phyloP scores from a whole-genome alignment of 2,888 invertebrate genomes.

The Hirtodrosophila alboralis region DNA sequence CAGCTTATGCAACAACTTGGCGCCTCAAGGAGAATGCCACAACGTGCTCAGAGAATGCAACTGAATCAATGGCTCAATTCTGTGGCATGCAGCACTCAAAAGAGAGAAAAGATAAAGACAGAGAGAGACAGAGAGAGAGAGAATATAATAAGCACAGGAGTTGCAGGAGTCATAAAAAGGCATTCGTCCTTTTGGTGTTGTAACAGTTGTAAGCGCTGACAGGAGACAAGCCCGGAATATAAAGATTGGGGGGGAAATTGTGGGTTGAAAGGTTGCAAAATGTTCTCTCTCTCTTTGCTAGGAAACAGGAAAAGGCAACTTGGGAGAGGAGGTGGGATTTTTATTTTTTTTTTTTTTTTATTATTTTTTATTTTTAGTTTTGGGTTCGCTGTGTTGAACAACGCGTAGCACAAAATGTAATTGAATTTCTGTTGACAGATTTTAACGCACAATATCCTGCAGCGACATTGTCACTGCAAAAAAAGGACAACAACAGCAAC shows the following conservation, averaged over 20 bases:
- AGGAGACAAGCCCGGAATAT: conserved; percentile 42
- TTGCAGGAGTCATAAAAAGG: conserved; percentile 59
- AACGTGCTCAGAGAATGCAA: conserved; percentile 38
- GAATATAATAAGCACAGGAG: conserved; percentile 14
- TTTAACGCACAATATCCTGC: conserved; percentile 77
- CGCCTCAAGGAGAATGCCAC: conserved; percentile 24
- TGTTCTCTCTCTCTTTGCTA: too few species aligned
- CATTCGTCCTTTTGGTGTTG: conserved; percentile 50
- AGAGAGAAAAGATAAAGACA: conserved; percentile 10
- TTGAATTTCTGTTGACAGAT: conserved; percentile 80
- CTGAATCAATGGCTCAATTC: conserved; percentile 48
- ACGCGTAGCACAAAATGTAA: conserved; percentile 58
- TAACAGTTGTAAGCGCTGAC: conserved; percentile 65
- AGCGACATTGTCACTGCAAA: conserved; percentile 60
- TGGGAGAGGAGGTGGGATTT: too few species aligned
- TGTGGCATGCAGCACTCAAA: conserved; percentile 38
- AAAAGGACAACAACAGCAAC: not conserved
- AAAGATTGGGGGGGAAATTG: not conserved
- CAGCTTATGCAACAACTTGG: conserved; percentile 43
- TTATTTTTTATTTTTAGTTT: too few species aligned
- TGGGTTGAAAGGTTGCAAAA: too few species aligned
- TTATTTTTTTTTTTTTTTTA: too few species aligned
- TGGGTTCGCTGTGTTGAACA: conserved; percentile 13
- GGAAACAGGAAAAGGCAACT: too few species aligned
- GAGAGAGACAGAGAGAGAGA: conserved; percentile 1